Percentiles rank a stretch among this genome's conserved stretches.
Conservation (phyloP, 2,888 invertebrate species). For the Iselma pallidipennis region DNA sequence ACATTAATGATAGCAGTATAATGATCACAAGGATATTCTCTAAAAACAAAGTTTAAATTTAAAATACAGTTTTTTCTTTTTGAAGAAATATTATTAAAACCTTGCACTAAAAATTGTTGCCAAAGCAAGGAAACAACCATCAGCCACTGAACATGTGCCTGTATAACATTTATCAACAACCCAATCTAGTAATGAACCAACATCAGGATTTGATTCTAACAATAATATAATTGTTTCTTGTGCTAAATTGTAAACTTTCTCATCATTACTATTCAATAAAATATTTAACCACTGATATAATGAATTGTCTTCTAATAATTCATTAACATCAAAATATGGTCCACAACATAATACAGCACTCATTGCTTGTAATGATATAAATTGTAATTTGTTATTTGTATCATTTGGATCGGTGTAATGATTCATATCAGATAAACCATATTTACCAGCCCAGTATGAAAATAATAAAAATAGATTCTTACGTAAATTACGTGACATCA, state of each 20-base stretch:
- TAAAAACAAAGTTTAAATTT: conserved; percentile 53
- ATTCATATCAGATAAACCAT: conserved; percentile 68
- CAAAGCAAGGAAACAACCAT: conserved; percentile 94
- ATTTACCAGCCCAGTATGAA: conserved; percentile 91
- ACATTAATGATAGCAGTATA: conserved; percentile 98
- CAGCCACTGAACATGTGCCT: conserved; percentile 86
- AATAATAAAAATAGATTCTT: conserved; percentile 89
- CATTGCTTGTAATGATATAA: conserved; percentile 78
- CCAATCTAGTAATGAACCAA: conserved; percentile 93
- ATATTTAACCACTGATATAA: conserved; percentile 94
- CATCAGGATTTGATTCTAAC: conserved; percentile 93
- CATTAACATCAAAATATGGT: conserved; percentile 85
- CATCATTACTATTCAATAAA: conserved; percentile 84
- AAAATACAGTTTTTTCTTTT: not conserved
- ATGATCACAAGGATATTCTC: conserved; percentile 97
- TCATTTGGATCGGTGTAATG: conserved; percentile 36
- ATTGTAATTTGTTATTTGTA: conserved; percentile 57
- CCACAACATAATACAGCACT: conserved; percentile 95
- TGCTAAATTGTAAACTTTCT: conserved; percentile 89
- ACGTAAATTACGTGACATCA: conserved; percentile 85
- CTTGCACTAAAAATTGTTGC: conserved; percentile 96
- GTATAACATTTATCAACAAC: conserved; percentile 98
- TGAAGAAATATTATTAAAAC: conserved; percentile 57
- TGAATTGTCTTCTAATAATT: conserved; percentile 87
- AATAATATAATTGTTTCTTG: conserved; percentile 92